Percentiles rank a stretch among this genome's conserved stretches.
These are phyloP conservation scores for Watsonalla cultraria DNA, from an alignment of 2,888 invertebrate species.

Conservation along the genomic window DNA sequence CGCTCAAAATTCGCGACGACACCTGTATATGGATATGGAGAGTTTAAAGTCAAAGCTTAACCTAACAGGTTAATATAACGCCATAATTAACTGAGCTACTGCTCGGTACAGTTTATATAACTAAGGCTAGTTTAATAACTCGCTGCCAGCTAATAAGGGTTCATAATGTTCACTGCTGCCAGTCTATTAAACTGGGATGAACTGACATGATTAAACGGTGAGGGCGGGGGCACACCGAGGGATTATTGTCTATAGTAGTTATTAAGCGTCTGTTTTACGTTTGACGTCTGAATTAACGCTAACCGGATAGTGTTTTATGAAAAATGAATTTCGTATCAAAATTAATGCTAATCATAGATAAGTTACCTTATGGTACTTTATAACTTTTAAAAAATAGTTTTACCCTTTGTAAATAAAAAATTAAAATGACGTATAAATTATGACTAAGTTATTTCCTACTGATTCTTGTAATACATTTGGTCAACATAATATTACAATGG, in stretches of 20 bases:
- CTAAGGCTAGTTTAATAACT: slow-evolving; percentile 9
- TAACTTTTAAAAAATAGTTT: slow-evolving; percentile 5
- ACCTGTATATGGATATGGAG: too few relatives aligned
- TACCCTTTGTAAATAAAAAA: slow-evolving; percentile 3
- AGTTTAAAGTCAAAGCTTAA: background rate
- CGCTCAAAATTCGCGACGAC: too few relatives aligned
- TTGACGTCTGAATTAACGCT: too few relatives aligned
- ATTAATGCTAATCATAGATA: too few relatives aligned
- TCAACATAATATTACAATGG: too few relatives aligned
- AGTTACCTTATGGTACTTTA: too few relatives aligned
- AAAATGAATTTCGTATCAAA: too few relatives aligned
- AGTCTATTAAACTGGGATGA: slow-evolving; percentile 31
- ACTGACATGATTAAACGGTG: slow-evolving; percentile 32
- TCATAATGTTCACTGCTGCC: slow-evolving; percentile 55
- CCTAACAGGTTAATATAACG: background rate
- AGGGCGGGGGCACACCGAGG: slow-evolving; percentile 26
- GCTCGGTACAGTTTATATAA: background rate
- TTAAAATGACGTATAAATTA: slow-evolving; percentile 8
- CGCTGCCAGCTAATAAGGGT: slow-evolving; percentile 49
- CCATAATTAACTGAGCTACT: background rate
- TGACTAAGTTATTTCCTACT: too few relatives aligned
- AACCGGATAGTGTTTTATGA: too few relatives aligned
- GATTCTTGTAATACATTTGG: too few relatives aligned
- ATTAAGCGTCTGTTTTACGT: too few relatives aligned
- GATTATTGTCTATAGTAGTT: too few relatives aligned